Evolutionary conservation across 2,113 vertebrate species (phyloP), one percentile per base, ranked within the genome.

Genomic region (Tetrao urogallus): DNA sequence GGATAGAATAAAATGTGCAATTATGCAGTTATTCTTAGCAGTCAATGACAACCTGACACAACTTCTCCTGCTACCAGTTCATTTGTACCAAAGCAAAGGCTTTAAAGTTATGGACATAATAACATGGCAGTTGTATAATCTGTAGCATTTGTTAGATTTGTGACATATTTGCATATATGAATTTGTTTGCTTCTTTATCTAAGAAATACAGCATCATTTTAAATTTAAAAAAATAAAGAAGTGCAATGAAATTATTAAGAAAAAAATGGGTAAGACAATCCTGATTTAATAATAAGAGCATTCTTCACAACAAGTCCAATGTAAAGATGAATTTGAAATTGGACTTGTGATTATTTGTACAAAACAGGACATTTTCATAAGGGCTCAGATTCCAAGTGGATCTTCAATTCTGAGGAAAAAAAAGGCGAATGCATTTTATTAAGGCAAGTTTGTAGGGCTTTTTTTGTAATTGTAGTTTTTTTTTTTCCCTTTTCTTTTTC

Each of bases 21-120:
- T 60, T 89, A 75, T 86, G 73, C 63, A 89, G 48, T 34, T 92
- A 82, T 95, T 95, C 82, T 96, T 78, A 89, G 45, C 42, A 94
- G 47, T 83, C 65, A 95, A 25, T 88, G 88, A 75, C 86, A 96
- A 88, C 30, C 28, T 86, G 38, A 71, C 64, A 91, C 60, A 78
- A 17, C 74, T 79, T 27, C 80, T 95, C 38, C 48, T 69, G 43
- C 56, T 74, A 86, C 48, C 34, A 54, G 67, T 87, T 82, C 82
- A 36, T 91, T 95, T 92, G 67, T 87, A 63, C 66, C 28, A 74
- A 82, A 70, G 50, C 77, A 58, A 89, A 81, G 38, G 47, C 61
- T 85, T 93, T 85, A 64, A 96, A 89, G 36, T 61, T 91, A 74
- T 82, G 86, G 71, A 93, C 75, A 30, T 42, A 57, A 80, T 60